Conservation (phyloP, 2,888 invertebrate genomes). For the Escarpia spicata region DNA sequence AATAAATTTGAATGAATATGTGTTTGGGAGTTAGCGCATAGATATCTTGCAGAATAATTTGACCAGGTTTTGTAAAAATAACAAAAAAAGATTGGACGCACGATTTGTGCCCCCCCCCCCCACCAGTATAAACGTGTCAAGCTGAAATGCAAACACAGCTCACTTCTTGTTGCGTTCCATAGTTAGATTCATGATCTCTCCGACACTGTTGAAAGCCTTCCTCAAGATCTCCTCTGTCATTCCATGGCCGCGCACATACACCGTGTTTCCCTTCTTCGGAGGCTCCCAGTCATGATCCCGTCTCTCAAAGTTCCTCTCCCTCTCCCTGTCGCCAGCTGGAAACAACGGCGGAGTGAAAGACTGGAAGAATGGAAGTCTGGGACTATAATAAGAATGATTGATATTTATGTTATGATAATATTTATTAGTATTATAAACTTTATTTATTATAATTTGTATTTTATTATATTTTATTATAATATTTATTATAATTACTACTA, state of each 20-base stretch:
- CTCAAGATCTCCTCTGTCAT: slow-evolving; percentile 82
- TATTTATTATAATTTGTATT: too few species aligned
- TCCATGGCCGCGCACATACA: slow-evolving; percentile 83
- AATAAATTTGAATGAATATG: too few species aligned
- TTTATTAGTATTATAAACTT: too few species aligned
- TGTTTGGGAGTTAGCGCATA: too few species aligned
- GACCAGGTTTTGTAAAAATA: too few species aligned
- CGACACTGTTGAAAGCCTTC: slow-evolving; percentile 79
- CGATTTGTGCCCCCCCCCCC: too few species aligned
- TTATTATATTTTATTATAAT: too few species aligned
- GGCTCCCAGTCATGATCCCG: slow-evolving; percentile 19
- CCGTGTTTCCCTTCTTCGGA: slow-evolving; percentile 77
- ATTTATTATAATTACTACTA: too few species aligned
- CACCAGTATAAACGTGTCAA: too few species aligned
- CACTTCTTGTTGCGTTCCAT: slow-evolving; percentile 87
- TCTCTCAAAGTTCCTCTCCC: not conserved
- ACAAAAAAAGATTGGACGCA: too few species aligned
- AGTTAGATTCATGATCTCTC: slow-evolving; percentile 81
- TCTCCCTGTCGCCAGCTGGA: not conserved
- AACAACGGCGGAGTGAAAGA: not conserved
- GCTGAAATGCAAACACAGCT: slow-evolving; percentile 45
- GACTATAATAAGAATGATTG: not conserved
- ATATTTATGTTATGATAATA: too few species aligned
- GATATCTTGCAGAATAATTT: too few species aligned
- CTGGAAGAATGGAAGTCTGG: not conserved